Evolutionary conservation across 2,797 vertebrate species (phyloP).

Genomic region (Aplochiton taeniatus): DNA sequence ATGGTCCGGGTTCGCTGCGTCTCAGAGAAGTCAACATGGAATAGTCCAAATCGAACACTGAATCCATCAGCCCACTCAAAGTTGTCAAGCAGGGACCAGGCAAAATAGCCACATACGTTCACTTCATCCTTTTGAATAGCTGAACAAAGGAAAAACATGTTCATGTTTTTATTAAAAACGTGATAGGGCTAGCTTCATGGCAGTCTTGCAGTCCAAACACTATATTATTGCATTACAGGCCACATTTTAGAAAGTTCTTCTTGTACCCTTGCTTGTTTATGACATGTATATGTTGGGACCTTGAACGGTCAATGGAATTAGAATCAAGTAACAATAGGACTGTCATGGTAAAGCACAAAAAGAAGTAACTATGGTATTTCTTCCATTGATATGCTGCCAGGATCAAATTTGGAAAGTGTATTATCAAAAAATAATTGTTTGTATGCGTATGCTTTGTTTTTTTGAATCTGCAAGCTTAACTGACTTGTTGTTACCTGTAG

Average conservation of each 20-base stretch:
- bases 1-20: slow-evolving; percentile 61
- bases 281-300: too few species aligned
- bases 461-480: background rate
- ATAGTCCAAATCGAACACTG: slow-evolving; percentile 80
- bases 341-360: background rate
- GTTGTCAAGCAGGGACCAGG: slow-evolving; percentile 83
- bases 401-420: too few species aligned
- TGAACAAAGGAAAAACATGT: slow-evolving; percentile 32
- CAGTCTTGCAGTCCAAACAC: too few species aligned
- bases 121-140: slow-evolving; percentile 70
- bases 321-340: background rate
- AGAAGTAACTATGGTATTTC: too few species aligned
- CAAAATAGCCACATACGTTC: slow-evolving; percentile 74
- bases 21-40: slow-evolving; percentile 79
- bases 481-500: slow-evolving; percentile 73
- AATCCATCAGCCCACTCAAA: slow-evolving; percentile 82
- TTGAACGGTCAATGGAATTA: too few species aligned
- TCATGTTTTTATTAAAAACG: slow-evolving; percentile 18
- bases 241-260: too few species aligned
- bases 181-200: background rate
- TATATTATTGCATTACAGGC: too few species aligned
- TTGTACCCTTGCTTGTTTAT: too few species aligned
- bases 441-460: too few species aligned
- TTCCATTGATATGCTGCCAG: too few species aligned
- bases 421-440: too few species aligned